A percentile compares a stretch with the other conserved stretches of the same genome.
Evolutionary conservation across 2,113 vertebrate genomes (phyloP).

Genomic region (Dryoscopus gambensis): DNA sequence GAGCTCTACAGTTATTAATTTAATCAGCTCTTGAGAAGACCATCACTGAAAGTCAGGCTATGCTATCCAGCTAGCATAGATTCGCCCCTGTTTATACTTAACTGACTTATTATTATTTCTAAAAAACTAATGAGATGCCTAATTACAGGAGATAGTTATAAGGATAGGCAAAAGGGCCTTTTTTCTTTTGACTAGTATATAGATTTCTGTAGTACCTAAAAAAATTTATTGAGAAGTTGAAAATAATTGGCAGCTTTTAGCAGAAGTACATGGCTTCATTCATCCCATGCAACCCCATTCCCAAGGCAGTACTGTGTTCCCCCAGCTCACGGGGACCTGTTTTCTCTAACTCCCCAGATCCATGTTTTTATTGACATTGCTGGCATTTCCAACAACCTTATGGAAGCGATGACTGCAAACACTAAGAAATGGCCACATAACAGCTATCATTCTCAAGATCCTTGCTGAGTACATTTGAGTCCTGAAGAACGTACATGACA

Average conservation of each 20-base stretch:
- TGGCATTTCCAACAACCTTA: neutral
- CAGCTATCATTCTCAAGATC: neutral
- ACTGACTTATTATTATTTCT: neutral
- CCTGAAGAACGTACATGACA: rapidly evolving
- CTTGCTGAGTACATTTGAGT: neutral
- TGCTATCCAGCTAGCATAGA: neutral
- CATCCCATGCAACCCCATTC: neutral
- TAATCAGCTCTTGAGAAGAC: neutral
- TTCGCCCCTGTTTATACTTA: neutral
- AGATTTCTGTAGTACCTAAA: neutral
- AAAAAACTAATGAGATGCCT: neutral
- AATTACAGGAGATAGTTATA: neutral
- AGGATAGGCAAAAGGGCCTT: neutral
- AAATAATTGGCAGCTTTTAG: neutral
- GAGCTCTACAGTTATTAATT: neutral
- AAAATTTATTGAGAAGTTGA: neutral
- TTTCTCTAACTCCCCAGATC: neutral
- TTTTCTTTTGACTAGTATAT: neutral
- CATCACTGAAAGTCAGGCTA: neutral
- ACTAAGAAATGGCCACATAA: neutral
- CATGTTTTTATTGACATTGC: neutral
- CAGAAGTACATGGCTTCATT: neutral
- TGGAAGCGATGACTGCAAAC: neutral
- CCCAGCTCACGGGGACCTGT: neutral
- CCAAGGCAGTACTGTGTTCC: neutral